phyloP scores from a whole-genome alignment of 2,888 invertebrate genomes.

The Dasypolia templi region DNA sequence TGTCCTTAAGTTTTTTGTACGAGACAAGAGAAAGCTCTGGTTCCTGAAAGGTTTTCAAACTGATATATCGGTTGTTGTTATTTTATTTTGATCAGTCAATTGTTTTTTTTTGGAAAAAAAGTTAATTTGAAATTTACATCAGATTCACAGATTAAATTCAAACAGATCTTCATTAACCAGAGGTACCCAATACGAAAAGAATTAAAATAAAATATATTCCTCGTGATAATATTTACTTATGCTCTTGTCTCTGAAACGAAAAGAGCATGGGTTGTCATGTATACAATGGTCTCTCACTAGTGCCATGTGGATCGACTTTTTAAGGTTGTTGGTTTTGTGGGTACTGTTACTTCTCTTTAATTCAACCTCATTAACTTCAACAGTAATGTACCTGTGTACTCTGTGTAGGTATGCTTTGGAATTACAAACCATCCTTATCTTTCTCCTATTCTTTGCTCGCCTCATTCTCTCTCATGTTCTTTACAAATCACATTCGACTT shows the following conservation, averaged over 20 bases:
- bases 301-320: background rate
- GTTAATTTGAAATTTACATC: background rate
- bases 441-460: too few species aligned
- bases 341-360: background rate
- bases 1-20: background rate
- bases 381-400: too few species aligned
- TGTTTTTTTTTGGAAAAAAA: background rate
- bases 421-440: background rate
- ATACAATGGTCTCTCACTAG: background rate
- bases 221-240: background rate
- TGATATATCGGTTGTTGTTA: background rate
- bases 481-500: slow-evolving; percentile 2
- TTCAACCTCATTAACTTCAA: background rate
- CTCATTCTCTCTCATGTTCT: background rate
- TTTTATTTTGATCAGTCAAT: background rate
- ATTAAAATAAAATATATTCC: background rate
- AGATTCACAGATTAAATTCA: background rate
- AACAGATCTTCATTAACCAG: background rate
- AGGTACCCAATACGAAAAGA: background rate
- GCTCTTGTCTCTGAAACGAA: background rate
- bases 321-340: too few species aligned
- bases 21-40: background rate
- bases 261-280: background rate
- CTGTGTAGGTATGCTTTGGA: too few species aligned
- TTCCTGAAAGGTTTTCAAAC: background rate